Evolutionary conservation across 1,140 invertebrate species (phyloP), one percentile per base, ranked within the genome.

Genomic region (Heliconius nattereri): DNA sequence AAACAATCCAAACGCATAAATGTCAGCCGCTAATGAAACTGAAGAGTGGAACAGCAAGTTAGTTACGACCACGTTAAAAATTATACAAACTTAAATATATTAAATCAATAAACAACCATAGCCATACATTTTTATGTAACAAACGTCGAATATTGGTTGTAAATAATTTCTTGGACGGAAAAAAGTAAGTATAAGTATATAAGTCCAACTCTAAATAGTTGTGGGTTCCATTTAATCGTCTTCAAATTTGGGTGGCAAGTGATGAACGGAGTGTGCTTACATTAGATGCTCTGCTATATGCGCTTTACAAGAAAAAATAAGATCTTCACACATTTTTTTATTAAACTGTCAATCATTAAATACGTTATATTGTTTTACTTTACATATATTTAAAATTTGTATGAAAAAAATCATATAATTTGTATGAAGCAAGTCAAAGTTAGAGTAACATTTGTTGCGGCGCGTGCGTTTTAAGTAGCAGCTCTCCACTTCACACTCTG

Each of bases 401-500:
- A 54, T n/a, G 20, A n/a, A n/a, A 54, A 35, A 54, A 54, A n/a
- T 6, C 2, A 54, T 7, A 54, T 54, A 20, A 60, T n/a, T 60
- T 45, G 40, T 16, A 23, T 9, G n/a, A 11, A 60, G n/a, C 54
- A 60, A 23, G n/a, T n/a, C 23, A 9, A 5, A 26, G 23, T 26
- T 66, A 66, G 3, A 26, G 8, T 6, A 66, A 66, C 23, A 26
- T 66, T 66, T 26, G 60, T 66, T 26, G 78, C 76, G 76, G 52
- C 78, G 70, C 45, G 78, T 73, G 80, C 80, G 80, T 83, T 85
- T 85, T 83, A 79, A 81, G 66, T 75, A 66, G 76, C 76, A 66
- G 57, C 80, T 80, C 78, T 79, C 81, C 71, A 81, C 82, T 87
- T 88, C 86, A 87, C 84, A 88, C 82, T 88, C 85, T 88, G 82